These are phyloP conservation scores for Grallaria varia DNA, from an alignment of 2,113 vertebrate genomes.

Conservation along the genomic window DNA sequence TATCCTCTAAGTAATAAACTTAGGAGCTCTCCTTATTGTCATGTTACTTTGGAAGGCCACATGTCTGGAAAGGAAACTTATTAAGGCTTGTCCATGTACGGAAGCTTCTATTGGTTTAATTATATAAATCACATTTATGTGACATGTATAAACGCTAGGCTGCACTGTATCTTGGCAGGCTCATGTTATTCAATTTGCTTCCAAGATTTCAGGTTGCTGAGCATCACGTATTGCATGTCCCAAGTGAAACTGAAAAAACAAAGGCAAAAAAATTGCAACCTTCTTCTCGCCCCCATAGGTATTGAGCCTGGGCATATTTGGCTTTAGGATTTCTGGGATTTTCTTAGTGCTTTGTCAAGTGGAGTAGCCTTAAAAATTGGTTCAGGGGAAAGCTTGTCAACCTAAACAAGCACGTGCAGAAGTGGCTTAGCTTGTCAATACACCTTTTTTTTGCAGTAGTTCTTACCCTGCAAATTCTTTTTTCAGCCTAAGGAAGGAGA, in stretches of 20 bases:
- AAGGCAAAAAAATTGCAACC: neutral
- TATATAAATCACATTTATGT: slow-evolving; percentile 43
- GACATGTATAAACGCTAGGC: slow-evolving; percentile 21
- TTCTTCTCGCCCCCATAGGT: accelerated
- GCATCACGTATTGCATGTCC: neutral
- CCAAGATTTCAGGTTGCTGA: slow-evolving; percentile 37
- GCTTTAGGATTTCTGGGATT: neutral
- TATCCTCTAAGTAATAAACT: neutral
- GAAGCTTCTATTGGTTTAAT: slow-evolving; percentile 27
- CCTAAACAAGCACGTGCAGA: neutral
- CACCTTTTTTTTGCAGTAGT: neutral
- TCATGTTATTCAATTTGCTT: neutral
- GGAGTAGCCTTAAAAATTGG: neutral
- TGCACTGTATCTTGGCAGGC: slow-evolving; percentile 7
- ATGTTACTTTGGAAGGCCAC: neutral
- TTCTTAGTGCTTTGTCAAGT: neutral
- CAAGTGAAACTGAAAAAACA: neutral
- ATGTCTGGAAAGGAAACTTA: slow-evolving; percentile 2
- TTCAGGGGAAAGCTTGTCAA: neutral
- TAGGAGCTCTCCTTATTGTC: neutral
- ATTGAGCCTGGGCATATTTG: neutral
- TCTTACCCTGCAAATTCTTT: neutral
- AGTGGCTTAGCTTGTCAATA: neutral
- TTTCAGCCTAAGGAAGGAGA: neutral
- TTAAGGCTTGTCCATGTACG: neutral